Evolutionary conservation across 2,113 vertebrate genomes (phyloP).

Genomic region (Nesoenas mayeri): DNA sequence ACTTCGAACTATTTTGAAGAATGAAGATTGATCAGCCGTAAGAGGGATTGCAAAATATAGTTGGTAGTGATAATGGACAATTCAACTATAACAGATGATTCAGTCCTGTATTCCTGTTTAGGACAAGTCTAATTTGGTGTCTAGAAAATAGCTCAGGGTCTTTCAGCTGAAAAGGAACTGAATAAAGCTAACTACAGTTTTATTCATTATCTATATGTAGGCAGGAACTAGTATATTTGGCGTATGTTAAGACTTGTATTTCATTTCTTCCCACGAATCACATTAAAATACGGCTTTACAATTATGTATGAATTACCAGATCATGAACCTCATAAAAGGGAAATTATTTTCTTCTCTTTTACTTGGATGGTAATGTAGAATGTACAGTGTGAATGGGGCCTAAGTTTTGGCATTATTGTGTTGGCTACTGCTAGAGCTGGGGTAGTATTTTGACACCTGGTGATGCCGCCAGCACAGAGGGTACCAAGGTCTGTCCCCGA

Average conservation of each 20-base stretch:
- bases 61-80: not conserved
- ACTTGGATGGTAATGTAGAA: not conserved
- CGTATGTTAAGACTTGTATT: not conserved
- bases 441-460: not conserved
- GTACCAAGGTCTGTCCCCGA: not conserved
- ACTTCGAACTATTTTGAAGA: not conserved
- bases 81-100: not conserved
- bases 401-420: not conserved
- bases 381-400: fast-evolving
- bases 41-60: not conserved
- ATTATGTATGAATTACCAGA: not conserved
- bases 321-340: not conserved
- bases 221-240: not conserved
- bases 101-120: not conserved
- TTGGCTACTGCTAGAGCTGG: not conserved
- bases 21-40: not conserved
- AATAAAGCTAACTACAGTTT: not conserved
- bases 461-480: not conserved
- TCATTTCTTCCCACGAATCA: not conserved
- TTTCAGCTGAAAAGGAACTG: not conserved
- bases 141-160: not conserved
- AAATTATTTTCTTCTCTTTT: not conserved
- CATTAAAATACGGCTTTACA: not conserved
- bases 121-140: not conserved
- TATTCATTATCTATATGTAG: not conserved